Evolutionary conservation across 2,797 vertebrate genomes (phyloP).

Genomic region (Paramormyrops hopkinsi): DNA sequence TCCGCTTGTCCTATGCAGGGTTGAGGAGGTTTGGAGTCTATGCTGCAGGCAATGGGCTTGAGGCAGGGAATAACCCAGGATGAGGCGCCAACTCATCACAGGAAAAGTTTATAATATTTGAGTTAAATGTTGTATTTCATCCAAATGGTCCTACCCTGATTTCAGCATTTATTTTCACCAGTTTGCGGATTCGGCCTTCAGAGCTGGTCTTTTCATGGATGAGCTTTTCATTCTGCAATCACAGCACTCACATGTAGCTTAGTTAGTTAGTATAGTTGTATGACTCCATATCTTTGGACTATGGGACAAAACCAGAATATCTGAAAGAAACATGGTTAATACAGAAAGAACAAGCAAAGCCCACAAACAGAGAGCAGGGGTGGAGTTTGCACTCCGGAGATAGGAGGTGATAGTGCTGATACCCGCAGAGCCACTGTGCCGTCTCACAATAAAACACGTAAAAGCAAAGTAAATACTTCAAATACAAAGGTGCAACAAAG

Average conservation of each 20-base stretch:
- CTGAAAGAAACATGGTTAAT: not conserved
- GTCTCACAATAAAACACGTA: not conserved
- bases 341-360: not conserved
- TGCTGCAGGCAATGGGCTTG: not conserved
- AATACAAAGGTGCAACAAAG: not conserved
- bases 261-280: not conserved
- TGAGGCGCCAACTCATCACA: not conserved
- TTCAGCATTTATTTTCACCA: constrained; percentile 52
- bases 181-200: constrained; percentile 55
- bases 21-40: not conserved
- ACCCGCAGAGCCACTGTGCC: not conserved
- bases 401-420: not conserved
- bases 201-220: constrained; percentile 50
- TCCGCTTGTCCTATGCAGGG: not conserved
- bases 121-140: not conserved
- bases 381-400: not conserved
- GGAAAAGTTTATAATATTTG: not conserved
- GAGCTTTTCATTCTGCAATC: constrained; percentile 60
- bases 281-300: not conserved
- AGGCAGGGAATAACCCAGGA: not conserved
- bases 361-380: not conserved
- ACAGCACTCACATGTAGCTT: not conserved
- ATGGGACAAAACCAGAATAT: not conserved
- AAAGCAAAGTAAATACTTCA: not conserved
- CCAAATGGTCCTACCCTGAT: constrained; percentile 49